phyloP scores from a whole-genome alignment of 1,140 invertebrate species.

The Xylocopa sonorina region DNA sequence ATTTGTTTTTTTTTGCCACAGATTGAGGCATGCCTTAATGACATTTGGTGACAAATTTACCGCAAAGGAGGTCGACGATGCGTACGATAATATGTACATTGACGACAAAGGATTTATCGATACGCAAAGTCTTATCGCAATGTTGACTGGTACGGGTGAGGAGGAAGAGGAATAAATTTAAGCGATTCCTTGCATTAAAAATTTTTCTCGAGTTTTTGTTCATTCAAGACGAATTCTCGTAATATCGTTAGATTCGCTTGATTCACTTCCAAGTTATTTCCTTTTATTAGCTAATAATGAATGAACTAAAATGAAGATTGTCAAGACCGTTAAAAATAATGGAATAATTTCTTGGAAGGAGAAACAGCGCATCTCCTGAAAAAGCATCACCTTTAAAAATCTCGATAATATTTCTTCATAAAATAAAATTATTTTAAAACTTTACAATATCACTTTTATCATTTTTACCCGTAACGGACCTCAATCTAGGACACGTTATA shows the following conservation, averaged over 20 bases:
- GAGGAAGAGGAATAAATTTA: conserved; percentile 85
- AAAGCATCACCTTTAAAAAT: conserved; percentile 56
- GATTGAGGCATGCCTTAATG: conserved; percentile 95
- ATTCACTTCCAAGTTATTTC: conserved; percentile 37
- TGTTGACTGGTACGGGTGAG: conserved; percentile 91
- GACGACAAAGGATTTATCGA: conserved; percentile 96
- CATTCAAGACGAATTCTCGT: conserved; percentile 52
- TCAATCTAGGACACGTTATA: neutral
- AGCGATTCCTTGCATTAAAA: conserved; percentile 24
- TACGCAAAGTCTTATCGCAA: conserved; percentile 92
- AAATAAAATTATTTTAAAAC: conserved; percentile 65
- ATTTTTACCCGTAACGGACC: conserved; percentile 25
- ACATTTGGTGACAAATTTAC: conserved; percentile 99
- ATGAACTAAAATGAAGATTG: too few species aligned
- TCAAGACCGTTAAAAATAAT: neutral
- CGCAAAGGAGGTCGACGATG: conserved; percentile 95
- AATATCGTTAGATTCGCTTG: conserved; percentile 34
- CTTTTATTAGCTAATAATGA: too few species aligned
- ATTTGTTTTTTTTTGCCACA: conserved; percentile 74
- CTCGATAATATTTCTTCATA: conserved; percentile 62
- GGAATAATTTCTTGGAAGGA: conserved; percentile 23
- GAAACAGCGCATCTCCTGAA: conserved; percentile 21
- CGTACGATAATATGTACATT: conserved; percentile 97
- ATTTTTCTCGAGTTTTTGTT: conserved; percentile 51
- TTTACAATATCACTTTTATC: conserved; percentile 30